Evolutionary conservation across 2,888 invertebrate genomes (phyloP), one percentile per base, ranked within the genome.

Genomic region (Andrena chrysosceles): DNA sequence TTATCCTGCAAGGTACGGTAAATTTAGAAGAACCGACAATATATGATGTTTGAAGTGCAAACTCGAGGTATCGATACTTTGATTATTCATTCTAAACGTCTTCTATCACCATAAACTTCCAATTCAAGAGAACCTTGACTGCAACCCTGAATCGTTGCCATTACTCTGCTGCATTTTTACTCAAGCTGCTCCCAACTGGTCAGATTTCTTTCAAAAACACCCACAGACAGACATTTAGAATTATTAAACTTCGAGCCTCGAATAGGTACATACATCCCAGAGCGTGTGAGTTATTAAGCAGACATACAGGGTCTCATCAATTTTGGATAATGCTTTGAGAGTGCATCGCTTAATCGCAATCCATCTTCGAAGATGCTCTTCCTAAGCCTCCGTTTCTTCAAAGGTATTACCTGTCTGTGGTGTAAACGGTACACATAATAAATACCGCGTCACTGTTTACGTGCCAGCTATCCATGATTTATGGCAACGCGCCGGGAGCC

Each of bases 401-500:
- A 23, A 13, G 49, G 59, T 8, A 60, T 66, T 74, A 73, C 49
- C 77, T 33, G 49, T 60, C 29, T 10, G 20, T 16, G 63, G 20
- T 35, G 23, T 63, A 29, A 56, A 48, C 2, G 52, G 33, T 31
- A 23, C 16, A 35, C 20, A n/a, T 26, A 78, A 73, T 73, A 77
- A 68, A 78, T 71, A 77, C 6, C 48, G 29, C 2, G n/a, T 10
- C n/a, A 8, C 35, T 73, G 64, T 54, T 73, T 68, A 59, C 63
- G 42, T 56, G 48, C 29, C 16, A 49, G 62, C 31, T 64, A 68
- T 29, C 29, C 31, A 62, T 81, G 71, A 77, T 81, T 73, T 69
- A 81, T 81, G 64, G 26, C 59, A 69, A 64, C 49, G 31, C 31
- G 49, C 7, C 6, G 23, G 26, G 31, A 48, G 63, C 10, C 71